Conservation (phyloP, 2,888 invertebrate species). For the Lochmaea crataegi region DNA sequence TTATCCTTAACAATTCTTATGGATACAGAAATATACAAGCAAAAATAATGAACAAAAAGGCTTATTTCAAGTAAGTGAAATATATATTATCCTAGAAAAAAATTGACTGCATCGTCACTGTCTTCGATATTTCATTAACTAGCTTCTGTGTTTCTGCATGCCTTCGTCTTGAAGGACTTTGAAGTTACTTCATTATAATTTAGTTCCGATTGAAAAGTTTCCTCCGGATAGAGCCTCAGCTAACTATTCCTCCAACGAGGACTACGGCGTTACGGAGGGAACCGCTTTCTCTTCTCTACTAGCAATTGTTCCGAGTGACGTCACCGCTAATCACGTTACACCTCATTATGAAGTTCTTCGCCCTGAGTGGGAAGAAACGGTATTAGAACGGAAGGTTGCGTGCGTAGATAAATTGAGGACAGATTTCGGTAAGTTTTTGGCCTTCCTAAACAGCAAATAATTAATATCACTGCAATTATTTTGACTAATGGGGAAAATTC, state of each 20-base stretch:
- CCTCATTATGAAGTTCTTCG: slow-evolving; percentile 64
- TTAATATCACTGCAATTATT: too few species aligned
- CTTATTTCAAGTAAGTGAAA: background rate
- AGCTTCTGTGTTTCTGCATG: slow-evolving; percentile 31
- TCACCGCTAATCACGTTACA: slow-evolving; percentile 68
- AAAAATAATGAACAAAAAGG: too few species aligned
- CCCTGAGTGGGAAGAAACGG: slow-evolving; percentile 1
- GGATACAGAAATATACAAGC: too few species aligned
- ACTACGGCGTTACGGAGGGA: slow-evolving; percentile 30
- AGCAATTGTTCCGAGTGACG: slow-evolving; percentile 70
- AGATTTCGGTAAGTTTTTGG: too few species aligned
- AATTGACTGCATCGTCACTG: background rate
- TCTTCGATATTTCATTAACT: slow-evolving; percentile 31
- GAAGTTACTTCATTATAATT: slow-evolving; percentile 62
- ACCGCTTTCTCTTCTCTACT: slow-evolving; percentile 60
- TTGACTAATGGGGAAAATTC: too few species aligned
- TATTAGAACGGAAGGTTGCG: slow-evolving; percentile 41
- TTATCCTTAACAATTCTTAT: too few species aligned
- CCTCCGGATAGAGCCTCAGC: slow-evolving; percentile 42
- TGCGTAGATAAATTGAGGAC: slow-evolving; percentile 58
- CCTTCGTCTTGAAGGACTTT: slow-evolving; percentile 52
- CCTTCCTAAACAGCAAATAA: too few species aligned
- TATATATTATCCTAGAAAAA: background rate
- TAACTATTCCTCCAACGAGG: slow-evolving; percentile 24
- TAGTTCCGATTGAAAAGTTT: slow-evolving; percentile 60